Percentiles rank a stretch among this genome's conserved stretches.
phyloP scores from a whole-genome alignment of 2,888 invertebrate genomes.

The Litoditis marina region DNA sequence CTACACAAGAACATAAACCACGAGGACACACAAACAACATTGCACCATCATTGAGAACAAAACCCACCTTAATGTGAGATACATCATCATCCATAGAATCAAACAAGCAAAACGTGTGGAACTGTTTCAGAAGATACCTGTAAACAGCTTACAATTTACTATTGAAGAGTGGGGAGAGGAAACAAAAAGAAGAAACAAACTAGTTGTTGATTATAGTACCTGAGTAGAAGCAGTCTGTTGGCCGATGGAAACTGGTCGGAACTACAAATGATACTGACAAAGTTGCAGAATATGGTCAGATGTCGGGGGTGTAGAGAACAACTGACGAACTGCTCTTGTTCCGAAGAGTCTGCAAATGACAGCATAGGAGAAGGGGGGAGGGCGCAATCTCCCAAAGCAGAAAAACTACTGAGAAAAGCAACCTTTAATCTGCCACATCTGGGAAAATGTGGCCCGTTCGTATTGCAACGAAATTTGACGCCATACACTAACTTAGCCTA shows the following conservation, averaged over 20 bases:
- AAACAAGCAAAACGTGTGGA: conserved; percentile 38
- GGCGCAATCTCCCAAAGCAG: too few species aligned
- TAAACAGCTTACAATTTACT: background rate
- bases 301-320: conserved; percentile 30
- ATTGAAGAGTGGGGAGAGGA: background rate
- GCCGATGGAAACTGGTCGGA: conserved; percentile 33
- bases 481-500: too few species aligned
- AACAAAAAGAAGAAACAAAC: background rate
- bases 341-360: too few species aligned
- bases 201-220: too few species aligned
- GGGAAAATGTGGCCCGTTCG: background rate
- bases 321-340: too few species aligned
- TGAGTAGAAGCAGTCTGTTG: conserved; percentile 29
- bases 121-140: conserved; percentile 38
- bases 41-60: background rate
- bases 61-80: conserved; percentile 26
- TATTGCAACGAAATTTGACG: background rate
- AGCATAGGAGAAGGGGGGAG: too few species aligned
- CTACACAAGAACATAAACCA: background rate
- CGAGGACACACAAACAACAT: background rate
- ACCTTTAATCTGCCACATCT: background rate
- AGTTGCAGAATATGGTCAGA: conserved; percentile 31
- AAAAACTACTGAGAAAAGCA: background rate
- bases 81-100: conserved; percentile 28
- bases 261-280: conserved; percentile 32